Evolutionary conservation across 2,113 vertebrate genomes (phyloP).

Genomic region (Pollachius pollachius): DNA sequence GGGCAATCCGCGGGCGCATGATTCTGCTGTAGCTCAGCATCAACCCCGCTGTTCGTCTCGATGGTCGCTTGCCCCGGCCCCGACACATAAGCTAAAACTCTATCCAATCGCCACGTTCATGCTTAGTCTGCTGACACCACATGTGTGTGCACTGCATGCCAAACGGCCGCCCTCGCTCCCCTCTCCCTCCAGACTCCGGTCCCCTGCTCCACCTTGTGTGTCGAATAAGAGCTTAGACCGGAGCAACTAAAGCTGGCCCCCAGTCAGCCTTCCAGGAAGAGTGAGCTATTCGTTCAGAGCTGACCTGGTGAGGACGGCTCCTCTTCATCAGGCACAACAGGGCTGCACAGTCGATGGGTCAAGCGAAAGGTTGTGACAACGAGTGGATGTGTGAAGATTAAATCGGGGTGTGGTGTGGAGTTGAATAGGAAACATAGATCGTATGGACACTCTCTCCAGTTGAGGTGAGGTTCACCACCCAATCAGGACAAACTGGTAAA

Average conservation of each 20-base stretch:
- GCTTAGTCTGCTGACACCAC: constrained; percentile 13
- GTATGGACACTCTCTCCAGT: no score
- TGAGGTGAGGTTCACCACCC: no score
- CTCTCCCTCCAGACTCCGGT: constrained; percentile 20
- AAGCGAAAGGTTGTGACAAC: no score
- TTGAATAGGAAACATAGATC: no score
- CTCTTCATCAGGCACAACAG: background rate
- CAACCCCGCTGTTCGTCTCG: background rate
- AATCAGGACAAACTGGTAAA: no score
- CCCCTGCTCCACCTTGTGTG: constrained; percentile 49
- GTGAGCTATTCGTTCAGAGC: constrained; percentile 47
- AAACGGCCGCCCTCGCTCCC: background rate
- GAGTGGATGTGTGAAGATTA: background rate
- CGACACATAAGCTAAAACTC: no score
- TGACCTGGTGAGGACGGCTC: constrained; percentile 25
- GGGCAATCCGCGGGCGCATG: constrained; percentile 39
- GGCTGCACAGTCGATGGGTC: background rate
- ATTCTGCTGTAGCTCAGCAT: constrained; percentile 24
- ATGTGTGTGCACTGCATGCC: constrained; percentile 12
- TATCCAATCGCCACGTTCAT: background rate
- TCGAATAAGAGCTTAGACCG: constrained; percentile 63
- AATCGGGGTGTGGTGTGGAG: no score
- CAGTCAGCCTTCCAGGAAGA: constrained; percentile 53
- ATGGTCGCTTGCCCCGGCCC: no score
- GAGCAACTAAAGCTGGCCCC: constrained; percentile 59